A percentile compares a stretch with the other conserved stretches of the same genome.
phyloP scores from a whole-genome alignment of 2,113 vertebrate genomes.

The Corythaeola cristata region DNA sequence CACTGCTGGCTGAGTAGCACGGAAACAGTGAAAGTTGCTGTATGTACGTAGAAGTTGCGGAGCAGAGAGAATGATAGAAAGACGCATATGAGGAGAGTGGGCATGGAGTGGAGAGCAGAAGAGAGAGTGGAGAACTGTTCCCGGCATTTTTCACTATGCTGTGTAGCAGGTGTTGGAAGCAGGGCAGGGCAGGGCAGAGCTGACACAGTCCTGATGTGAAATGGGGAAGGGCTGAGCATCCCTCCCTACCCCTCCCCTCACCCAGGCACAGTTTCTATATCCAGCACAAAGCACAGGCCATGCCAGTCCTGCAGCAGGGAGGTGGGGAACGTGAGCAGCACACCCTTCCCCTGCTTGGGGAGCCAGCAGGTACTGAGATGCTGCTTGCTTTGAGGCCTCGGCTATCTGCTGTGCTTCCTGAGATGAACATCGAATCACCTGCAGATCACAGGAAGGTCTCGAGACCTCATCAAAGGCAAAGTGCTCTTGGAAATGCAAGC shows the following conservation, averaged over 20 bases:
- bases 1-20: neutral
- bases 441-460: neutral
- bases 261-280: neutral
- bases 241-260: neutral
- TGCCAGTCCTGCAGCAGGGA: neutral
- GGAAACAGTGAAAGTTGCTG: neutral
- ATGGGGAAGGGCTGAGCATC: neutral
- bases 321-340: neutral
- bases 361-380: neutral
- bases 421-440: neutral
- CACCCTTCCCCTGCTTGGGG: neutral
- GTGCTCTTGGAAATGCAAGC: neutral
- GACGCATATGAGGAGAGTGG: neutral
- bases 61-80: neutral
- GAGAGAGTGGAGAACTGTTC: neutral
- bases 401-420: neutral
- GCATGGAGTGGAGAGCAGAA: neutral
- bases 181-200: neutral
- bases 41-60: neutral
- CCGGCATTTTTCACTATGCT: neutral
- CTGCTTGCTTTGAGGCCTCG: neutral
- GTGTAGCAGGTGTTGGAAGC: neutral
- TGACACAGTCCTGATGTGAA: neutral
- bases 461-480: neutral
- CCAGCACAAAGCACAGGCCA: neutral